Percentiles rank a stretch among this genome's conserved stretches.
Evolutionary conservation across 37 sponge, comb jelly and placozoan species (phyloP).

Genomic region (Mnemiopsis leidyi): DNA sequence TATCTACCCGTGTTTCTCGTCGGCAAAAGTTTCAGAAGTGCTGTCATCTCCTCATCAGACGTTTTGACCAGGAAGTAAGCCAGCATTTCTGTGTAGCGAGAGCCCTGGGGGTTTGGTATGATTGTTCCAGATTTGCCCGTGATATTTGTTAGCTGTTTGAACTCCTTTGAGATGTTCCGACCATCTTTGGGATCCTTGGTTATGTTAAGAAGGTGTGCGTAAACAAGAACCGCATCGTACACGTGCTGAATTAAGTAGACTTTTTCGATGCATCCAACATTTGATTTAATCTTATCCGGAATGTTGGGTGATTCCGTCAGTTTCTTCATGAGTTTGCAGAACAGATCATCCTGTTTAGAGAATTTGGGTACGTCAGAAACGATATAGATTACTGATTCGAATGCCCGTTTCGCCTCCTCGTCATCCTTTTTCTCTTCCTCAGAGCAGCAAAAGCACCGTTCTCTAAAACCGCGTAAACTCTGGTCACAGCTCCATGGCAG

Average conservation of each 20-base stretch:
- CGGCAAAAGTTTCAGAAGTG: background rate
- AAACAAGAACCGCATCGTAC: slow-evolving; percentile 27
- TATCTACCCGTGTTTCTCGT: background rate
- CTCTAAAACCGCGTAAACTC: background rate
- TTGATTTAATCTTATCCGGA: background rate
- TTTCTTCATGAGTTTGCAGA: slow-evolving; percentile 23
- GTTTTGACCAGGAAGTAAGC: background rate
- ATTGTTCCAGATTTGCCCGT: slow-evolving; percentile 5
- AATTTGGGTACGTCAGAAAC: slow-evolving; percentile 35
- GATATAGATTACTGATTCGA: slow-evolving; percentile 22
- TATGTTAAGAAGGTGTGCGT: slow-evolving; percentile 21
- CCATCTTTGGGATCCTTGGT: slow-evolving; percentile 63
- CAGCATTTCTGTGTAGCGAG: background rate
- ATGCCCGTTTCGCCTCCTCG: slow-evolving; percentile 12
- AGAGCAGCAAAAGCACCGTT: slow-evolving; percentile 10
- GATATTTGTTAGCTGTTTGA: slow-evolving; percentile 17
- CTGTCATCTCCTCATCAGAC: background rate
- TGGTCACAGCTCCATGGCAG: slow-evolving; percentile 49
- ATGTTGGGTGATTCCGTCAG: background rate
- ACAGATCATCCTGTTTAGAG: slow-evolving; percentile 6
- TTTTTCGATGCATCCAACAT: background rate
- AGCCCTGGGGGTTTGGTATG: background rate
- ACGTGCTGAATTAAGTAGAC: background rate
- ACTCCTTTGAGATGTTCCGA: background rate
- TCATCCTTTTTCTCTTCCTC: slow-evolving; percentile 49